Conservation (phyloP, 2,113 vertebrate species). For the Falcunculus frontatus region DNA sequence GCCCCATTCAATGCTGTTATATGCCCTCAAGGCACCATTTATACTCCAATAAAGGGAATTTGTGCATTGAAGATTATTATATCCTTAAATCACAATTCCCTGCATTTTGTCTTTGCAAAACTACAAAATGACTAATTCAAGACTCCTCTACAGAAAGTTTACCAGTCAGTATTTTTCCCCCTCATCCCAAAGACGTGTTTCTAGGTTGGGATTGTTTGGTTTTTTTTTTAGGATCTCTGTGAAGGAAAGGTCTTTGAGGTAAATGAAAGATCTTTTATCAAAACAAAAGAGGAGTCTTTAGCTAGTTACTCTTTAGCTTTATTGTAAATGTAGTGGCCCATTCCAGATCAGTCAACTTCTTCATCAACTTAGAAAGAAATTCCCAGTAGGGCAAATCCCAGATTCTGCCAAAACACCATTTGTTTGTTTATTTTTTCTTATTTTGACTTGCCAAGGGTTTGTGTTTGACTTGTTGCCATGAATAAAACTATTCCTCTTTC, state of each 20-base stretch:
- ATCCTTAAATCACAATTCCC: constrained; percentile 22
- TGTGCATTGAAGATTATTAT: background rate
- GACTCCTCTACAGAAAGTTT: background rate
- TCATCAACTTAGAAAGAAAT: background rate
- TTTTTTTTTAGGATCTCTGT: background rate
- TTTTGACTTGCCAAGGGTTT: constrained; percentile 40
- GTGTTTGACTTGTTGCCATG: constrained; percentile 44
- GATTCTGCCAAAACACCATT: constrained; percentile 26
- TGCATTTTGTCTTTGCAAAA: background rate
- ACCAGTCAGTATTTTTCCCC: background rate
- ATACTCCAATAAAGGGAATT: constrained; percentile 19
- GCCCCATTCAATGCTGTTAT: constrained; percentile 32
- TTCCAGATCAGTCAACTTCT: constrained; percentile 38
- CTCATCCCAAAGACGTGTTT: background rate
- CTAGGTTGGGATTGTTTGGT: background rate
- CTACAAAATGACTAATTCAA: background rate
- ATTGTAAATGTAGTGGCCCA: background rate
- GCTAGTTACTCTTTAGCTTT: background rate
- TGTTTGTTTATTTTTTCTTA: constrained; percentile 52
- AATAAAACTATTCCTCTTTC: constrained; percentile 42
- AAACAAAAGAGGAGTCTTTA: background rate
- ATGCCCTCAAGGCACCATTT: constrained; percentile 24
- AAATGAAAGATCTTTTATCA: constrained; percentile 4
- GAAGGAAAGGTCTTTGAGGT: background rate
- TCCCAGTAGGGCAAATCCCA: constrained; percentile 5